Evolutionary conservation across 1,140 invertebrate genomes (phyloP).

Genomic region (Zophobas atratus): DNA sequence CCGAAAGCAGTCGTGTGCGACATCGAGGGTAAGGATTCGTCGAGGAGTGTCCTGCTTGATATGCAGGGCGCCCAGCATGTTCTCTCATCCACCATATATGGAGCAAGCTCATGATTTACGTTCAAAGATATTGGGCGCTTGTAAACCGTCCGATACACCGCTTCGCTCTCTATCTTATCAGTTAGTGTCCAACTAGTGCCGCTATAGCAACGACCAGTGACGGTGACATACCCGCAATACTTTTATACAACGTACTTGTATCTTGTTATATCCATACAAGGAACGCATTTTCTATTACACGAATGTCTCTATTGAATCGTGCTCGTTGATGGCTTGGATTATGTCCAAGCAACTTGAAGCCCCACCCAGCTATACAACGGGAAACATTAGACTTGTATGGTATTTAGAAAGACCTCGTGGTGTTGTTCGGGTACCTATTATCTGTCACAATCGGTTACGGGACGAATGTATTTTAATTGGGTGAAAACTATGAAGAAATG

Average conservation of each 20-base stretch:
- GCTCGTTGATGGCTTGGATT: not conserved
- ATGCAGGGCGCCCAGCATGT: conserved; percentile 41
- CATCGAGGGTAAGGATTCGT: not conserved
- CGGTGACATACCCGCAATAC: conserved; percentile 54
- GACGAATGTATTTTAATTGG: no score
- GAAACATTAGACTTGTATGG: no score
- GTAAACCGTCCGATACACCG: conserved; percentile 54
- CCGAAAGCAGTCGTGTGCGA: no score
- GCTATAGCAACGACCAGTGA: conserved; percentile 47
- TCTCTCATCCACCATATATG: conserved; percentile 55
- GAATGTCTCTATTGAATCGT: conserved; percentile 55
- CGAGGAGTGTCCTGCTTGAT: conserved; percentile 50
- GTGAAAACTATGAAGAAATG: no score
- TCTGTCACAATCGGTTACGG: no score
- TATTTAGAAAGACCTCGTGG: no score
- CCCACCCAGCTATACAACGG: no score
- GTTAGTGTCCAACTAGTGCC: conserved; percentile 34
- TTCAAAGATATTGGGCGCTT: conserved; percentile 59
- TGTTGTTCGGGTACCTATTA: no score
- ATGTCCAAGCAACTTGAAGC: not conserved
- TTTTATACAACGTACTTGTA: conserved; percentile 54
- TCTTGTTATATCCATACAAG: conserved; percentile 49
- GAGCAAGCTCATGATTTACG: conserved; percentile 59
- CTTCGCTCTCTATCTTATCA: conserved; percentile 54
- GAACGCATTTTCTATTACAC: conserved; percentile 46